phyloP scores from a whole-genome alignment of 64 coral and sea anemone species.

The Pachyseris speciosa region DNA sequence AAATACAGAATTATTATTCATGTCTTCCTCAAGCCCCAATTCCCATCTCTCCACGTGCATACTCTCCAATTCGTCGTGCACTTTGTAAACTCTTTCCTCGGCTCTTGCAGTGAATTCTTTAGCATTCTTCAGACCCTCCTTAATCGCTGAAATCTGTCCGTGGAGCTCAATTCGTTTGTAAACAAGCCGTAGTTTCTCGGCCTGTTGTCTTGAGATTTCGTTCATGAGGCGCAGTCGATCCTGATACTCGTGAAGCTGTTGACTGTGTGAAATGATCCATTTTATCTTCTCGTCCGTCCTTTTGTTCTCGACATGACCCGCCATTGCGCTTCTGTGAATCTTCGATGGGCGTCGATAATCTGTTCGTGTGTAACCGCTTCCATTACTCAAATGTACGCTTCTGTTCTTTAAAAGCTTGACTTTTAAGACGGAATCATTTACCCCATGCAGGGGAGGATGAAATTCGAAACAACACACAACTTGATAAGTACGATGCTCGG shows the following conservation, averaged over 20 bases:
- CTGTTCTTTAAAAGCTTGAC: background rate
- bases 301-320: background rate
- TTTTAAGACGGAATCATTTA: background rate
- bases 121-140: conserved; percentile 22
- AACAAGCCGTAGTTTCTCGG: conserved; percentile 3
- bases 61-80: background rate
- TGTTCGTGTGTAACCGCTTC: background rate
- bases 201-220: background rate
- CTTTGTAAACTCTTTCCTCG: background rate
- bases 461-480: background rate
- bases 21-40: background rate
- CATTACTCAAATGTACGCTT: background rate
- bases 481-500: background rate
- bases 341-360: conserved; percentile 9
- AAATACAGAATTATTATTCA: background rate
- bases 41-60: conserved; percentile 16
- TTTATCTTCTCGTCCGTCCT: background rate
- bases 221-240: background rate
- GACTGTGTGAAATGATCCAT: background rate
- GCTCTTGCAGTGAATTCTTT: conserved; percentile 4
- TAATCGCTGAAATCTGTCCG: background rate
- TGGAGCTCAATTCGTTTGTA: conserved; percentile 17
- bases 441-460: background rate
- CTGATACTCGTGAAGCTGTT: background rate
- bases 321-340: background rate